These are phyloP conservation scores for Geopemphigus sp. DNA, from an alignment of 1,140 invertebrate species.

Conservation along the genomic window DNA sequence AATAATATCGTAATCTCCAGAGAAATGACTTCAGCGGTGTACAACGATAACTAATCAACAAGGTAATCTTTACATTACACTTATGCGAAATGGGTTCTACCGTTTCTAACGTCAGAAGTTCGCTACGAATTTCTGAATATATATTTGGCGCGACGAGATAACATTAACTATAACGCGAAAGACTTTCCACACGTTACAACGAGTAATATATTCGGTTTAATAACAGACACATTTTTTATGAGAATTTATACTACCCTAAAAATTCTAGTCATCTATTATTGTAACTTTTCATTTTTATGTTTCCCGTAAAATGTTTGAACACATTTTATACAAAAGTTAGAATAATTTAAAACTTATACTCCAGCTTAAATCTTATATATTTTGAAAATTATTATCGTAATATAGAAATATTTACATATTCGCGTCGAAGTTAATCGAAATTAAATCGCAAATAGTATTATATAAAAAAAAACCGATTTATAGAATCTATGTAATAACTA, in stretches of 20 bases:
- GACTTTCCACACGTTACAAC: not conserved
- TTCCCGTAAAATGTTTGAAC: not conserved
- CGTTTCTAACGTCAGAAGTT: constrained; percentile 22
- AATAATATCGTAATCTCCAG: not conserved
- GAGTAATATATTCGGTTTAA: constrained; percentile 11
- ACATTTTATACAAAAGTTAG: not conserved
- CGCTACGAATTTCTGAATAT: constrained; percentile 32
- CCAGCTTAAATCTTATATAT: not conserved
- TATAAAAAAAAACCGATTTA: too few species aligned
- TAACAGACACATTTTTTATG: not conserved
- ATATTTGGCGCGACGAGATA: not conserved
- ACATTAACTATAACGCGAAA: constrained; percentile 10
- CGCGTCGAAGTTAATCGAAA: too few species aligned
- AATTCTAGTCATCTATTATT: not conserved
- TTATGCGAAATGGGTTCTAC: not conserved
- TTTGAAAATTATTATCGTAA: too few species aligned
- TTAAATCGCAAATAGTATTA: too few species aligned
- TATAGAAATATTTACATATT: too few species aligned
- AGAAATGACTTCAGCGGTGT: not conserved
- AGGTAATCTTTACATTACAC: constrained; percentile 20
- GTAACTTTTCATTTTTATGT: constrained; percentile 21
- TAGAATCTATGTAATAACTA: too few species aligned
- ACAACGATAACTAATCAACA: not conserved
- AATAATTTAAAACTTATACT: not conserved
- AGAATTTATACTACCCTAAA: constrained; percentile 7